Percentiles rank a stretch among this genome's conserved stretches.
Evolutionary conservation across 2,797 vertebrate genomes (phyloP).

Genomic region (Hirundo rustica): DNA sequence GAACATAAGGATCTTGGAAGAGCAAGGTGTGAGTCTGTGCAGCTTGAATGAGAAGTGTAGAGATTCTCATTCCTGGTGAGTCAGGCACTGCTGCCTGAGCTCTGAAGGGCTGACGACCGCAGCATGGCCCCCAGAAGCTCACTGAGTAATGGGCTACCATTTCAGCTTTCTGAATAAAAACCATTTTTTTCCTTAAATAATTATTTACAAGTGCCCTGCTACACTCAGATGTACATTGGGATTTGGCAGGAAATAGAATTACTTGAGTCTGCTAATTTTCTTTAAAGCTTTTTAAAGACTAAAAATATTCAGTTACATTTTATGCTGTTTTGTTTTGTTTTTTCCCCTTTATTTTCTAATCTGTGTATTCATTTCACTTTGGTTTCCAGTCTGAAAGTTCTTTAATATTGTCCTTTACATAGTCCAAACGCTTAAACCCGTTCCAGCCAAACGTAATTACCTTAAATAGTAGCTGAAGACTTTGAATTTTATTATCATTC

Average conservation of each 20-base stretch:
- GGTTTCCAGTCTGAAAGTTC: not conserved
- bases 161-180: not conserved
- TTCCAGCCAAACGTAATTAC: not conserved
- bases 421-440: not conserved
- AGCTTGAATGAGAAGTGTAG: rapidly evolving
- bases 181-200: not conserved
- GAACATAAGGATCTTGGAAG: not conserved
- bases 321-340: not conserved
- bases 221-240: rapidly evolving
- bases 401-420: not conserved
- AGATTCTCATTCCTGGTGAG: not conserved
- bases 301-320: rapidly evolving
- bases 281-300: not conserved
- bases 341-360: too few relatives aligned
- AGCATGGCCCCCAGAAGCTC: not conserved
- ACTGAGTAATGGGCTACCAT: not conserved
- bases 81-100: not conserved
- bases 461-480: not conserved
- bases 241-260: not conserved
- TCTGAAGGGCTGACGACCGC: not conserved
- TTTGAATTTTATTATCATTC: not conserved
- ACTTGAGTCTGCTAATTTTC: not conserved
- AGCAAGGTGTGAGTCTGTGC: not conserved
- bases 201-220: not conserved
- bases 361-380: not conserved